These are phyloP conservation scores for Apeltes quadracus DNA, from an alignment of 2,113 vertebrate species.

Conservation along the genomic window DNA sequence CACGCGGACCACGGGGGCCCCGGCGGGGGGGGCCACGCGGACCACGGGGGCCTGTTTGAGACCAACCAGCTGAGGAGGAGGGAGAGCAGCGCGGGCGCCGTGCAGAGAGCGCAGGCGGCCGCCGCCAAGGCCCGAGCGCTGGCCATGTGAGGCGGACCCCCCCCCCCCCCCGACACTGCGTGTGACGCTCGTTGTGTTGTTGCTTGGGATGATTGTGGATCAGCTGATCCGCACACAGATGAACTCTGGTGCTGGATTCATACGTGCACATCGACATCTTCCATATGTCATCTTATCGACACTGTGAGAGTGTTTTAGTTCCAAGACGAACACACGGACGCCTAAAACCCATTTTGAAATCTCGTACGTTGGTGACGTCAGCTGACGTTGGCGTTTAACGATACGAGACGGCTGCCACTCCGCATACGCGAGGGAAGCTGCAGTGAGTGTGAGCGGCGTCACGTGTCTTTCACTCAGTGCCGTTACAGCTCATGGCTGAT, in stretches of 20 bases:
- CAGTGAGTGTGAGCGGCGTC: conserved; percentile 2
- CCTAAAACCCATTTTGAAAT: too few species aligned
- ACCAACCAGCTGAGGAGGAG: conserved; percentile 90
- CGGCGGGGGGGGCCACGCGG: conserved; percentile 73
- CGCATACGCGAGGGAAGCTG: too few species aligned
- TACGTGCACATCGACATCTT: conserved; percentile 17
- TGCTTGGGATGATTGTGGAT: conserved; percentile 31
- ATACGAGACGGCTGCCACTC: too few species aligned
- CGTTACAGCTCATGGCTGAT: conserved; percentile 58
- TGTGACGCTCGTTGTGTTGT: neutral
- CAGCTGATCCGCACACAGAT: conserved; percentile 39
- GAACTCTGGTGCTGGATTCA: conserved; percentile 56
- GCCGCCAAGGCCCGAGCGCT: conserved; percentile 89
- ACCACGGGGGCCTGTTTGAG: conserved; percentile 92
- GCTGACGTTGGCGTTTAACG: too few species aligned
- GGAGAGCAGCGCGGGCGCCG: conserved; percentile 86
- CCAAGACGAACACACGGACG: too few species aligned
- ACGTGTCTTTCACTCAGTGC: conserved; percentile 58
- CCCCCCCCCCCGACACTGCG: too few species aligned
- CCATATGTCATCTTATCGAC: neutral
- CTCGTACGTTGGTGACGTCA: too few species aligned
- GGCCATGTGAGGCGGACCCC: conserved; percentile 80
- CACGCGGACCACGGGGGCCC: conserved; percentile 85
- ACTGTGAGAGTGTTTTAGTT: neutral
- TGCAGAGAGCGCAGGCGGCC: conserved; percentile 89